Evolutionary conservation across 2,113 vertebrate species (phyloP).

Genomic region (Pterophyllum scalare): DNA sequence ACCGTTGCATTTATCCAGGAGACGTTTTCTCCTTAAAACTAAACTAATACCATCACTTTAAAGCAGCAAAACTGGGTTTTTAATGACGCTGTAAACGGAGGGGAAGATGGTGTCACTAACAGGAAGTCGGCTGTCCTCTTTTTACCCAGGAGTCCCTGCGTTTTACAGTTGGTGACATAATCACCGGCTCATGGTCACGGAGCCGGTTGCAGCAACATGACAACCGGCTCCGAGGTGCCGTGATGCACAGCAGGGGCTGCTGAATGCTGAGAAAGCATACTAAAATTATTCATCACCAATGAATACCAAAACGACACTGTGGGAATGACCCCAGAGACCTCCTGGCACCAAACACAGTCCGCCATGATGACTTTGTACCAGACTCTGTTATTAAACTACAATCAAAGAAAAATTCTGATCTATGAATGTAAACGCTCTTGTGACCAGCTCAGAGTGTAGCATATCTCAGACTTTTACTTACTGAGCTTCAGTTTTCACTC

Average conservation of each 20-base stretch:
- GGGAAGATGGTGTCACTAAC: not conserved
- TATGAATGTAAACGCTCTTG: no score
- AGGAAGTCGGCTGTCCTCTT: not conserved
- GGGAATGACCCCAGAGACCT: not conserved
- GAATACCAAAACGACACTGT: not conserved
- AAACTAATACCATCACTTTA: not conserved
- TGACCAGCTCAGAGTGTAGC: no score
- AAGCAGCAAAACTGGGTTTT: not conserved
- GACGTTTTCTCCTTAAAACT: not conserved
- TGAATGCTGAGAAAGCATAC: not conserved
- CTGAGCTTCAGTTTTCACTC: not conserved
- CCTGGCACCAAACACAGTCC: no score
- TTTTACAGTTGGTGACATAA: constrained; percentile 23
- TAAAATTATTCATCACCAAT: not conserved
- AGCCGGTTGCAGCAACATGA: not conserved
- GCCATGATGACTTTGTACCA: no score
- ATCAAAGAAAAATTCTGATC: no score
- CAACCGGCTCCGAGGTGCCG: not conserved
- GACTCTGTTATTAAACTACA: no score
- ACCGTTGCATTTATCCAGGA: no score
- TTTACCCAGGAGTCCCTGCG: not conserved
- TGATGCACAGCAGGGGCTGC: not conserved
- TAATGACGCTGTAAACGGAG: not conserved
- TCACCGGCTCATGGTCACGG: not conserved
- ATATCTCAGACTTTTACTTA: no score